Evolutionary conservation across 2,888 invertebrate species (phyloP).

Genomic region (Protula sp.): DNA sequence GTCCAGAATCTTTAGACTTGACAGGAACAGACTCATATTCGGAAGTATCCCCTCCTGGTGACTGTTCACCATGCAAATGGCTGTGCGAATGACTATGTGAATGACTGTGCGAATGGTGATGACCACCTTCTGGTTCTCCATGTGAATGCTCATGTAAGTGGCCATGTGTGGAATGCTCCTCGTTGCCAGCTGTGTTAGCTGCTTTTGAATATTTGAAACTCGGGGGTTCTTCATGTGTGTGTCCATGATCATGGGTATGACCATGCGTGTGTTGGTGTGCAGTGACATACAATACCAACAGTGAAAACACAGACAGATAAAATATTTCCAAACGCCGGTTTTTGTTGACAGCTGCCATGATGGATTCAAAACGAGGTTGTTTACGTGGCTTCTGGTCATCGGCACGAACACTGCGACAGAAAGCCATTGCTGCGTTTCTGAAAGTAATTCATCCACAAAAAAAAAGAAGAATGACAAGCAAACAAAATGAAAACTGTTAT

Average conservation of each 20-base stretch:
- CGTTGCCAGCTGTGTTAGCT: slow-evolving; percentile 59
- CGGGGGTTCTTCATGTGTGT: slow-evolving; percentile 59
- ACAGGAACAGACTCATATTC: too few species aligned
- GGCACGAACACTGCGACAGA: too few species aligned
- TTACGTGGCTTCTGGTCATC: too few species aligned
- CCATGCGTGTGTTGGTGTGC: slow-evolving; percentile 5
- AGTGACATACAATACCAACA: not conserved
- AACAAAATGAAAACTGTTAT: too few species aligned
- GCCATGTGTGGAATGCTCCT: slow-evolving; percentile 20
- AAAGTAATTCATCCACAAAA: too few species aligned
- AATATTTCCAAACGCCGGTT: slow-evolving; percentile 1
- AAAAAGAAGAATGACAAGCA: too few species aligned
- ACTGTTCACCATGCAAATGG: slow-evolving; percentile 18
- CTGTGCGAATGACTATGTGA: slow-evolving; percentile 16
- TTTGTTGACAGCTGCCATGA: slow-evolving; percentile 4
- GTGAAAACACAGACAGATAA: not conserved
- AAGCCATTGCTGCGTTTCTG: too few species aligned
- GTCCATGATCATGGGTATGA: slow-evolving; percentile 2
- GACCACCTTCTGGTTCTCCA: slow-evolving; percentile 16
- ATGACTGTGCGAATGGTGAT: slow-evolving; percentile 17
- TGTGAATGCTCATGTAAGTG: slow-evolving; percentile 20
- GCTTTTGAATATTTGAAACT: slow-evolving; percentile 77
- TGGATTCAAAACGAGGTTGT: not conserved
- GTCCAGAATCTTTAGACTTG: slow-evolving; percentile 33
- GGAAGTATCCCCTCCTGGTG: slow-evolving; percentile 53